phyloP scores from a whole-genome alignment of 2,888 invertebrate species.

The Autographa gamma region DNA sequence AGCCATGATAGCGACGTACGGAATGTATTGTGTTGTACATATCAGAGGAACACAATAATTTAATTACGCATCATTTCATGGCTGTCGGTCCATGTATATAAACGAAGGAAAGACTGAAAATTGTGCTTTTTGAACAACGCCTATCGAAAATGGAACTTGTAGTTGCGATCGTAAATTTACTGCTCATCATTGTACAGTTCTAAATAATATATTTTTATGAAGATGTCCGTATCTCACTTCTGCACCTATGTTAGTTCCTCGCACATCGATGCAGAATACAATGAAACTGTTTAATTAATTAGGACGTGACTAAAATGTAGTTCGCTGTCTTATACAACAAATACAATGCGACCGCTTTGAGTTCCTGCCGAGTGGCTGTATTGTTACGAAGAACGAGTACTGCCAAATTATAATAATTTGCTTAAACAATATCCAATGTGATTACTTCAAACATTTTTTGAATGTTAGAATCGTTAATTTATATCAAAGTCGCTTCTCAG shows the following conservation, averaged over 20 bases:
- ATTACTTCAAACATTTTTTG: constrained; percentile 39
- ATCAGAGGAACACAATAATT: constrained; percentile 56
- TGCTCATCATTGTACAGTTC: constrained; percentile 25
- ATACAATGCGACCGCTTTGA: constrained; percentile 19
- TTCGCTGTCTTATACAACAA: constrained; percentile 21
- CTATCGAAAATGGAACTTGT: constrained; percentile 44
- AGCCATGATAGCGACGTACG: constrained; percentile 61
- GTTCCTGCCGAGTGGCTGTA: constrained; percentile 40
- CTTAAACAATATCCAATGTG: constrained; percentile 21
- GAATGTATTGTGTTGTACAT: constrained; percentile 60
- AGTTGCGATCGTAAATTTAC: constrained; percentile 38
- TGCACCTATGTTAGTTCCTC: constrained; percentile 22
- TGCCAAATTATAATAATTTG: constrained; percentile 45
- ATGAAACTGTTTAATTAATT: constrained; percentile 32
- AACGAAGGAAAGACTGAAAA: constrained; percentile 84
- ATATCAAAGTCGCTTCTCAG: constrained; percentile 40
- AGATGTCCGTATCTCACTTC: constrained; percentile 22
- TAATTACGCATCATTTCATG: constrained; percentile 51
- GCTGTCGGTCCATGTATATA: constrained; percentile 81
- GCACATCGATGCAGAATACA: constrained; percentile 32
- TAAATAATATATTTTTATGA: constrained; percentile 25
- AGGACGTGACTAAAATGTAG: constrained; percentile 22
- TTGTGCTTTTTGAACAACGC: constrained; percentile 61
- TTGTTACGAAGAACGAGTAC: constrained; percentile 31
- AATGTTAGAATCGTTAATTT: constrained; percentile 45